phyloP scores from a whole-genome alignment of 2,113 vertebrate species.

The Pan paniscus region DNA sequence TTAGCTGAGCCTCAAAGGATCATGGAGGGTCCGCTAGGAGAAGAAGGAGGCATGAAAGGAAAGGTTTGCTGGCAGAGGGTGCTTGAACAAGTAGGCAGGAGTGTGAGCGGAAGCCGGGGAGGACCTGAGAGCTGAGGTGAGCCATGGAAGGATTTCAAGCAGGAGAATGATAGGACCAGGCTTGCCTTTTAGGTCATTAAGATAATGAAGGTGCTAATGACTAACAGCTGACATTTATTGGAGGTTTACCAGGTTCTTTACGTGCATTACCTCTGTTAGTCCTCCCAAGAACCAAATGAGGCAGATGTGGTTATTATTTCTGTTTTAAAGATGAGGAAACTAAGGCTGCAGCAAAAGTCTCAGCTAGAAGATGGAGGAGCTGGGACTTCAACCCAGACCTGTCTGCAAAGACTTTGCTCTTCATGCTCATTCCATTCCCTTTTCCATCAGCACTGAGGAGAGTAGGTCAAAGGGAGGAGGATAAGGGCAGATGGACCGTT shows the following conservation, averaged over 20 bases:
- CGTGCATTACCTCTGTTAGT: neutral
- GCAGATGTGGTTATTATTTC: neutral
- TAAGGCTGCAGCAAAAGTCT: neutral
- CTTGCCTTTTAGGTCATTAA: constrained; percentile 13
- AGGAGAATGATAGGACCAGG: neutral
- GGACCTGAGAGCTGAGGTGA: neutral
- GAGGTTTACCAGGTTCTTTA: neutral
- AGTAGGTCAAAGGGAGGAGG: neutral
- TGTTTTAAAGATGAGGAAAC: neutral
- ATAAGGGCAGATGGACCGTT: neutral
- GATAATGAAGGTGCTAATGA: neutral
- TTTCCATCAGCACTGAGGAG: neutral
- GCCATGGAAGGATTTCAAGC: neutral
- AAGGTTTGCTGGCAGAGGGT: neutral
- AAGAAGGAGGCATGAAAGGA: neutral
- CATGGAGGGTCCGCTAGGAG: neutral
- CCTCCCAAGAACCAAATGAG: neutral
- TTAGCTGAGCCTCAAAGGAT: neutral
- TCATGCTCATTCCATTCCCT: neutral
- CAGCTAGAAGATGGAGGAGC: neutral
- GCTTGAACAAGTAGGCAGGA: neutral
- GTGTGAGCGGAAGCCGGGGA: neutral
- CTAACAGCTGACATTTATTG: neutral
- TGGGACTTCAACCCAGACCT: neutral
- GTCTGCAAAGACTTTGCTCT: neutral